Evolutionary conservation across 2,797 vertebrate genomes (phyloP).

Genomic region (Salarias fasciatus): DNA sequence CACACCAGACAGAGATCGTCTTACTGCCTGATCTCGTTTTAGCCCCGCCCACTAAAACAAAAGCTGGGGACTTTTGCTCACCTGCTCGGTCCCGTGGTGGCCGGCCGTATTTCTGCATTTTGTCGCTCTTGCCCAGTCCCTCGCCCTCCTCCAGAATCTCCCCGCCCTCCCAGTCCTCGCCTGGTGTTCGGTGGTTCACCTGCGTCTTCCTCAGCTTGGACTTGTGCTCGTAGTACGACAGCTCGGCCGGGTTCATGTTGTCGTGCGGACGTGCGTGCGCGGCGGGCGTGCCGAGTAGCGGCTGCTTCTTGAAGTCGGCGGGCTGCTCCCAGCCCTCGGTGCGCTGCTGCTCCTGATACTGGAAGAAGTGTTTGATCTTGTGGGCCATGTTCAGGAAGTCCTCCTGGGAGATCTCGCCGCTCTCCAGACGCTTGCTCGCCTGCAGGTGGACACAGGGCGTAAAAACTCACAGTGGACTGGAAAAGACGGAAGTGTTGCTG

Average conservation of each 20-base stretch:
- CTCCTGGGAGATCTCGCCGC: conserved; percentile 93
- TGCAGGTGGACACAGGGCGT: conserved; percentile 50
- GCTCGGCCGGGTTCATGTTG: conserved; percentile 84
- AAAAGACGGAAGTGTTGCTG: too few relatives aligned
- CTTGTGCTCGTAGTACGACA: conserved; percentile 96
- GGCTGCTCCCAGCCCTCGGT: conserved; percentile 88
- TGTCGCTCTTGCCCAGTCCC: neutral
- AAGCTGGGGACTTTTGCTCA: conserved; percentile 18
- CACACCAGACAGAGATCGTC: neutral
- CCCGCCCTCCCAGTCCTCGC: conserved; percentile 68
- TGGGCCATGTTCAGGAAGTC: conserved; percentile 95
- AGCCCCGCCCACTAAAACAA: neutral
- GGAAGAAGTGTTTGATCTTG: conserved; percentile 95
- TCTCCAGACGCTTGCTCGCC: conserved; percentile 90
- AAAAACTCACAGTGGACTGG: too few relatives aligned
- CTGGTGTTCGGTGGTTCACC: conserved; percentile 81
- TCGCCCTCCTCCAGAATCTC: conserved; percentile 53
- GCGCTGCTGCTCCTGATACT: conserved; percentile 93
- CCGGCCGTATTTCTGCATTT: conserved; percentile 49
- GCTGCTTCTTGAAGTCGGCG: conserved; percentile 84
- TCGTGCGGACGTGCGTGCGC: conserved; percentile 28
- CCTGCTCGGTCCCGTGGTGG: conserved; percentile 49
- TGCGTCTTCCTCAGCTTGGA: conserved; percentile 94
- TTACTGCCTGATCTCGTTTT: too few relatives aligned
- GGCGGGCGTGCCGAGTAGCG: conserved; percentile 59